These are phyloP conservation scores for Hemicrepidius hirtus DNA, from an alignment of 2,888 invertebrate species.

Conservation along the genomic window DNA sequence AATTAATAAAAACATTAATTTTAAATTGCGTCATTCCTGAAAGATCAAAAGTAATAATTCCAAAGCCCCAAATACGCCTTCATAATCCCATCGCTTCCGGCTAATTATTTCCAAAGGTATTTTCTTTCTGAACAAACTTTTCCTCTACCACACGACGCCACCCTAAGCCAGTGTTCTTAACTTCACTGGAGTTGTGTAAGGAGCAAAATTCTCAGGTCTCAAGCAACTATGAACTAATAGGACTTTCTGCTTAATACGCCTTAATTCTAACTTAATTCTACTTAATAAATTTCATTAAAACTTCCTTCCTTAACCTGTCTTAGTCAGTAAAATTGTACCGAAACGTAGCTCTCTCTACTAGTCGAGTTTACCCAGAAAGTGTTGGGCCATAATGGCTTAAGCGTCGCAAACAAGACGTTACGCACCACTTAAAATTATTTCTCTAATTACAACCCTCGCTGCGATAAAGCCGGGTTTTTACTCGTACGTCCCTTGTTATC, in stretches of 20 bases:
- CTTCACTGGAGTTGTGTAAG: constrained; percentile 9
- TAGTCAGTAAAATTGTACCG: constrained; percentile 37
- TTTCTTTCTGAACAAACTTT: constrained; percentile 15
- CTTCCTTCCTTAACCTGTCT: constrained; percentile 46
- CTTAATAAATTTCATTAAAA: constrained; percentile 59
- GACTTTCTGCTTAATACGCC: constrained; percentile 53
- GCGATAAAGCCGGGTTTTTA: constrained; percentile 1
- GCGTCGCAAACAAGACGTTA: constrained; percentile 35
- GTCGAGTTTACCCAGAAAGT: constrained; percentile 29
- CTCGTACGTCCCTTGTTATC: not conserved
- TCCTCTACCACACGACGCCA: not conserved
- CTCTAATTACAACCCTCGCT: constrained; percentile 8
- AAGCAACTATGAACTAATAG: constrained; percentile 51
- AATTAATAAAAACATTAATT: constrained; percentile 1
- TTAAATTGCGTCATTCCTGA: not conserved
- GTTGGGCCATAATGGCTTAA: constrained; percentile 30
- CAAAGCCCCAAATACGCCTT: not conserved
- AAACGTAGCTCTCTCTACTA: constrained; percentile 10
- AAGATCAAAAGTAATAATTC: constrained; percentile 30
- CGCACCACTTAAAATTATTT: constrained; percentile 41
- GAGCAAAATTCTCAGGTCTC: constrained; percentile 34
- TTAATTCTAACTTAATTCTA: constrained; percentile 54
- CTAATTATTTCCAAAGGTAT: constrained; percentile 34
- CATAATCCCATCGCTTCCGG: constrained; percentile 14
- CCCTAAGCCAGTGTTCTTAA: constrained; percentile 21